Percentiles rank a stretch among this genome's conserved stretches.
These are phyloP conservation scores for Pempheris klunzingeri DNA, from an alignment of 2,797 vertebrate genomes.

Conservation along the genomic window DNA sequence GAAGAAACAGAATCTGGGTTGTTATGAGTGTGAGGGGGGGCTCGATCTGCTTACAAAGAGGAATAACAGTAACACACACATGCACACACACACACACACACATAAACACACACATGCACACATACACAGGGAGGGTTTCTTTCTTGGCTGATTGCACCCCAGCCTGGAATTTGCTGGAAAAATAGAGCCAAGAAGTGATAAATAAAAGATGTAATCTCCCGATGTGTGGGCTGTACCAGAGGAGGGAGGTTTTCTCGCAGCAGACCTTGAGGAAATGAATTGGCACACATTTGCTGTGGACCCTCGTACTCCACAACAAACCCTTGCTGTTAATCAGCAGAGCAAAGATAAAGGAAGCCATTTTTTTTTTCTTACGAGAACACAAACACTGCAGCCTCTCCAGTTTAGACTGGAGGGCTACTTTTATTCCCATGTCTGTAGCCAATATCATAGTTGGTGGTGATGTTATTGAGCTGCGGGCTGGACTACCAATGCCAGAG, in stretches of 20 bases:
- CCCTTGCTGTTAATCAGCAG: slow-evolving; percentile 57
- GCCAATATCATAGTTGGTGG: slow-evolving; percentile 13
- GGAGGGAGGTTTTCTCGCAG: slow-evolving; percentile 64
- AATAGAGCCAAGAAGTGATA: slow-evolving; percentile 94
- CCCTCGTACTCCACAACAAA: slow-evolving; percentile 53
- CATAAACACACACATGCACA: slow-evolving; percentile 46
- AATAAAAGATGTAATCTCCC: slow-evolving; percentile 97
- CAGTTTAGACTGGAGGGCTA: slow-evolving; percentile 16
- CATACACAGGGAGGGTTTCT: slow-evolving; percentile 86
- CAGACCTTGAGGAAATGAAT: slow-evolving; percentile 75
- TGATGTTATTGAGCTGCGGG: slow-evolving; percentile 27
- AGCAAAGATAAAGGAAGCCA: slow-evolving; percentile 45
- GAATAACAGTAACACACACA: slow-evolving; percentile 70
- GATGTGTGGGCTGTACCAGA: slow-evolving; percentile 71
- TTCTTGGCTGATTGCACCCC: slow-evolving; percentile 94
- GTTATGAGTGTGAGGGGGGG: slow-evolving; percentile 44
- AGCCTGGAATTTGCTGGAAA: slow-evolving; percentile 94
- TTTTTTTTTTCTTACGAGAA: slow-evolving; percentile 21
- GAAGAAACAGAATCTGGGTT: slow-evolving; percentile 82
- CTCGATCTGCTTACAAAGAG: slow-evolving; percentile 54
- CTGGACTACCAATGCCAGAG: background rate
- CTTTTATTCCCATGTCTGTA: slow-evolving; percentile 16
- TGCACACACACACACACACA: slow-evolving; percentile 19
- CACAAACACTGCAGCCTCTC: slow-evolving; percentile 40
- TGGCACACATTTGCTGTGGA: slow-evolving; percentile 63